phyloP scores from a whole-genome alignment of 2,888 invertebrate genomes.

The Teinopalpus imperialis region DNA sequence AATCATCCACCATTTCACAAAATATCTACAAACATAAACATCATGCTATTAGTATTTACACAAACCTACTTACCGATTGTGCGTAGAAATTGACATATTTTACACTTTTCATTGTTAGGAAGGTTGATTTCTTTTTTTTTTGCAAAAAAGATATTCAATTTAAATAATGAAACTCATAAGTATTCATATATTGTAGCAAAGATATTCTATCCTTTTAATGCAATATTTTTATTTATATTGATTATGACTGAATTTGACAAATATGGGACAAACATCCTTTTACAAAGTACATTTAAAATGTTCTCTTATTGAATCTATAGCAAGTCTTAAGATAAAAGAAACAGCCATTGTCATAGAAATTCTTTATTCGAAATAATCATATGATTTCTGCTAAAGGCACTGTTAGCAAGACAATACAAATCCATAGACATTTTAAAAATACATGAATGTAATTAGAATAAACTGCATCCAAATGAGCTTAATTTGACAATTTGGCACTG shows the following conservation, averaged over 20 bases:
- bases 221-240: too few relatives aligned
- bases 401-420: constrained; percentile 20
- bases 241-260: too few relatives aligned
- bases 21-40: neutral
- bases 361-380: constrained; percentile 23
- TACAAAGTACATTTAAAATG: too few relatives aligned
- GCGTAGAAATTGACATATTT: neutral
- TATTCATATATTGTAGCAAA: too few relatives aligned
- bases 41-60: constrained; percentile 23
- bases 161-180: too few relatives aligned
- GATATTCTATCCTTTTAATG: too few relatives aligned
- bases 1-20: too few relatives aligned
- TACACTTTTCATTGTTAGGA: too few relatives aligned
- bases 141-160: too few relatives aligned
- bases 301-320: too few relatives aligned
- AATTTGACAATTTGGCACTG: constrained; percentile 20
- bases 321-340: constrained; percentile 4
- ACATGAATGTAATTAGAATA: constrained; percentile 6
- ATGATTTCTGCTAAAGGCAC: constrained; percentile 22
- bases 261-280: too few relatives aligned
- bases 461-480: constrained; percentile 3
- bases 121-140: too few relatives aligned
- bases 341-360: constrained; percentile 14
- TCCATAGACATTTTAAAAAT: constrained; percentile 7
- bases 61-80: constrained; percentile 20